Evolutionary conservation across 1,140 invertebrate species (phyloP), one percentile per base, ranked within the genome.

Genomic region (Thaumetopoea pityocampa): DNA sequence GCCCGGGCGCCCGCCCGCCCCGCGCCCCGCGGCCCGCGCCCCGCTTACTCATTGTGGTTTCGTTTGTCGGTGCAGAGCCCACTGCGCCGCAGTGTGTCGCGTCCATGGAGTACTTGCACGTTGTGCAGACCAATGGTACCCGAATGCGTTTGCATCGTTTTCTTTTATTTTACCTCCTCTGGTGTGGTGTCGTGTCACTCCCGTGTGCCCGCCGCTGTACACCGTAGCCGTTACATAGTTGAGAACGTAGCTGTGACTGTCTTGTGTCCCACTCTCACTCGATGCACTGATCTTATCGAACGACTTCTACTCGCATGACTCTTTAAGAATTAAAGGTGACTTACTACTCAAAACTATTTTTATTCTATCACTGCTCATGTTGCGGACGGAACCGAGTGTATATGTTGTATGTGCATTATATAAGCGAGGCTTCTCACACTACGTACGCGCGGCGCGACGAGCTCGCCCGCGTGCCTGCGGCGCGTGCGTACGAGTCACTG

Each of bases 291-390:
- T 61, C 57, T 70, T 76, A 71, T 67, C 49, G 65, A 70, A 73
- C 70, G 56, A 45, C 51, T 47, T 56, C 43, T 47, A 59, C 47
- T 57, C 67, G 48, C 79, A 83, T 81, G 77, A 65, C 61, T 67
- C 32, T 22, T 44, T 58, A 57, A 57, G 35, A 27, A 32, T 51
- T 43, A 85, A 86, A 85, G 87, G 86, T 88, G 87, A 87, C 86
- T 85, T 87, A 88, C 87, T 88, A 88, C 86, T 86, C 81, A 86
- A 87, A 87, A 87, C 86, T 87, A 74, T 76, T 69, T 61, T 67
- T 60, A 63, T 28, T 64, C 58, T 76, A 67, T 77, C 70, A 67
- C 67, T 57, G 59, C 62, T 67, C 58, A 46, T 65, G 59, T 67
- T 64, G 50, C 56, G 45, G 47, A 43, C 60, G 67, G 53, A 46